phyloP scores from a whole-genome alignment of 1,140 invertebrate genomes.

The honey bee (Apis mellifera) region Amel_HAv3.1 CM009931.2:20780501-20781000 shows the following conservation, averaged over 20 bases:
- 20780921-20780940: conserved; percentile 34
- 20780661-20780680: conserved; percentile 44
- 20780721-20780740: neutral
- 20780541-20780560: neutral
- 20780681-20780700: conserved; percentile 31
- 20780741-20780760: neutral
- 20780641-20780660: conserved; percentile 31
- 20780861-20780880: neutral
- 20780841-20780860: neutral
- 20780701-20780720: too few species aligned
- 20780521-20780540: conserved; percentile 30
- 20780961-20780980: neutral
- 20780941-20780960: conserved; percentile 13
- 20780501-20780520: conserved; percentile 46
- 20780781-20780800: conserved; percentile 30
- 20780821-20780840: conserved; percentile 35
- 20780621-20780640: neutral
- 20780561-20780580: neutral
- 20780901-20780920: conserved; percentile 44
- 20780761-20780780: conserved; percentile 34
- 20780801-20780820: neutral
- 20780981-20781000: neutral
- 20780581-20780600: neutral
- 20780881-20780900: neutral
- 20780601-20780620: neutral